Evolutionary conservation across 2,113 vertebrate species (phyloP), one percentile per base, ranked within the genome.

Genomic region (Phalacrocorax pelagicus): DNA sequence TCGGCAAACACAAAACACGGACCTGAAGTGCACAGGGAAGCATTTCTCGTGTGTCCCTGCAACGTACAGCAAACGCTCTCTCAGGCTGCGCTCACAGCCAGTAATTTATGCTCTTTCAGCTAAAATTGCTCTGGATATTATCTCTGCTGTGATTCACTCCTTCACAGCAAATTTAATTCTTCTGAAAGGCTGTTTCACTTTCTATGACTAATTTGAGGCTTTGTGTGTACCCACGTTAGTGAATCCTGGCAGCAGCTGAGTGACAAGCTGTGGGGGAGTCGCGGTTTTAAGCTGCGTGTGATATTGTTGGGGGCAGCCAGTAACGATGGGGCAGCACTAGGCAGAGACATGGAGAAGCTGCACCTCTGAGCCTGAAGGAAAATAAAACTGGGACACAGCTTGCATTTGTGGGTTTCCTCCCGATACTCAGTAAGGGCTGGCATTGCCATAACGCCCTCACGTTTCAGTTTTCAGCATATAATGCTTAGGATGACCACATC

Each of bases 401-500:
- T 23, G 24, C 4, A 3, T 17, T 30, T 1, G 0, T 4, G 10
- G 23, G 29, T 54, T 82, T 65, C 18, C 8, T 58, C 66, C 52
- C 13, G n/a, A 11, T 23, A 7, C 2, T n/a, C 55, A 20, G 10
- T 1, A 9, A 20, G 52, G 30, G 36, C 26, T 73, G 81, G 32
- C 1, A 0, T 9, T 51, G 54, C 46, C 8, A 0, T 15, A 24
- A 29, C 0, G 1, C 9, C 46, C n/a, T 51, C 22, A 1, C 2
- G 0, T 52, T 67, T n/a, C 38, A 16, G 22, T 51, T 69, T 79
- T 38, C 61, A 42, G 32, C 6, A 52, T 51, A 10, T 27, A 19
- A 69, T 6, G 8, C 23, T 6, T 1, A 30, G 19, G 6, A 12
- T 18, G 38, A 15, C 10, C 17, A 11, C 0, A 0, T 34, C 10